Conservation (phyloP, 2,797 vertebrate genomes). For the Coregonus suidteri region DNA sequence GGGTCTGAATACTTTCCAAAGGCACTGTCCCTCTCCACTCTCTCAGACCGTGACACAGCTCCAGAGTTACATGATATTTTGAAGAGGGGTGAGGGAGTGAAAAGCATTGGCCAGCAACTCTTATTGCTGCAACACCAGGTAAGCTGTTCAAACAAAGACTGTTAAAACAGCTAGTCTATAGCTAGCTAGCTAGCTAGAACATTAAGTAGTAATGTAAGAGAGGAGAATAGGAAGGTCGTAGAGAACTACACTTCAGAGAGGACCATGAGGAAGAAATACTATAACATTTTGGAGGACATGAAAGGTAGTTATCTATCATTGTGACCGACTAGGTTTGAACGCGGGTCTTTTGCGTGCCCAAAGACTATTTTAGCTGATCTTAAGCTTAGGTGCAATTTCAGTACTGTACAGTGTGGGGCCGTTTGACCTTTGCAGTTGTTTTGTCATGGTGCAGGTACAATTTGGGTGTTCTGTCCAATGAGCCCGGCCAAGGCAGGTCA, state of each 20-base stretch:
- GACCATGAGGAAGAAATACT: slow-evolving; percentile 78
- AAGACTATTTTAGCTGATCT: neutral
- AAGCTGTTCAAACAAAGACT: neutral
- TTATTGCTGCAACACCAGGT: slow-evolving; percentile 73
- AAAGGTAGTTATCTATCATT: slow-evolving; percentile 62
- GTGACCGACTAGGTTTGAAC: neutral
- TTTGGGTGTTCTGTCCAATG: slow-evolving; percentile 76
- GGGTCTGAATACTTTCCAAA: too few species aligned
- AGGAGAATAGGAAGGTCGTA: slow-evolving; percentile 73
- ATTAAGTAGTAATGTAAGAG: slow-evolving; percentile 40
- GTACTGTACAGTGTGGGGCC: too few species aligned
- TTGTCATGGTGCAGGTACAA: slow-evolving; percentile 65
- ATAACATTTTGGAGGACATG: slow-evolving; percentile 80
- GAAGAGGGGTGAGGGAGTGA: slow-evolving; percentile 54
- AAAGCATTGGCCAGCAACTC: slow-evolving; percentile 67
- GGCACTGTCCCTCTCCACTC: neutral
- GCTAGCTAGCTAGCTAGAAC: neutral
- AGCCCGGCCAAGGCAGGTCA: slow-evolving; percentile 54
- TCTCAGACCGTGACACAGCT: slow-evolving; percentile 24
- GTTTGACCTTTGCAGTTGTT: neutral
- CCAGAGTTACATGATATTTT: slow-evolving; percentile 58
- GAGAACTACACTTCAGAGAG: slow-evolving; percentile 78
- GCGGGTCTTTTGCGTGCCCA: neutral
- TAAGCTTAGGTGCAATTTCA: too few species aligned
- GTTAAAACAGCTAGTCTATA: neutral